Percentiles rank a stretch among this genome's conserved stretches.
Conservation (phyloP, 2,113 vertebrate species). For the Apodemus speciosus region DNA sequence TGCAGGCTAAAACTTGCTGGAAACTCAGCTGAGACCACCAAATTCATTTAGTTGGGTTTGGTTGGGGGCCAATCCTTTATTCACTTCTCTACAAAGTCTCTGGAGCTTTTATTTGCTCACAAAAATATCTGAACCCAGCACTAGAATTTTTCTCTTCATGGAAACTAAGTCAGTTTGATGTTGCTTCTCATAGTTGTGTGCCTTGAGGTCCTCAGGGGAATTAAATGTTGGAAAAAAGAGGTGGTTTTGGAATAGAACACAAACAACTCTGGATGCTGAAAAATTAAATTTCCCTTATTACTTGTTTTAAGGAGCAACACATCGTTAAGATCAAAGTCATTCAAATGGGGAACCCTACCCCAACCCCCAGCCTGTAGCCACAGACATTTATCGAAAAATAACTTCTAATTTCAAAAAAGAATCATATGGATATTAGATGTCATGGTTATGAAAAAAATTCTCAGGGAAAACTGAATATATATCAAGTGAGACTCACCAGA, state of each 20-base stretch:
- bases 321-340: constrained; percentile 58
- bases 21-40: constrained; percentile 80
- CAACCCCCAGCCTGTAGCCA: background rate
- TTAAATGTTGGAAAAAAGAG: constrained; percentile 52
- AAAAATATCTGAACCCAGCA: constrained; percentile 70
- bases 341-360: background rate
- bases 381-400: constrained; percentile 49
- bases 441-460: constrained; percentile 26
- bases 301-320: constrained; percentile 52
- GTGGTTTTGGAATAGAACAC: constrained; percentile 59
- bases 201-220: constrained; percentile 56
- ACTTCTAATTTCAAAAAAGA: constrained; percentile 54
- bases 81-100: constrained; percentile 77
- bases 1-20: constrained; percentile 76
- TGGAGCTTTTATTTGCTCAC: constrained; percentile 63
- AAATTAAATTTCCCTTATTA: constrained; percentile 67
- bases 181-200: constrained; percentile 7
- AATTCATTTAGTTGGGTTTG: constrained; percentile 80
- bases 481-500: constrained; percentile 28
- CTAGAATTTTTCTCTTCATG: constrained; percentile 54
- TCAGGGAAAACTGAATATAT: constrained; percentile 4
- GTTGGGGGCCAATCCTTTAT: constrained; percentile 77
- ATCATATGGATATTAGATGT: constrained; percentile 20
- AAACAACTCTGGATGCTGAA: constrained; percentile 66
- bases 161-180: constrained; percentile 75